These are phyloP conservation scores for Automeris io DNA, from an alignment of 2,888 invertebrate genomes.

Conservation along the genomic window DNA sequence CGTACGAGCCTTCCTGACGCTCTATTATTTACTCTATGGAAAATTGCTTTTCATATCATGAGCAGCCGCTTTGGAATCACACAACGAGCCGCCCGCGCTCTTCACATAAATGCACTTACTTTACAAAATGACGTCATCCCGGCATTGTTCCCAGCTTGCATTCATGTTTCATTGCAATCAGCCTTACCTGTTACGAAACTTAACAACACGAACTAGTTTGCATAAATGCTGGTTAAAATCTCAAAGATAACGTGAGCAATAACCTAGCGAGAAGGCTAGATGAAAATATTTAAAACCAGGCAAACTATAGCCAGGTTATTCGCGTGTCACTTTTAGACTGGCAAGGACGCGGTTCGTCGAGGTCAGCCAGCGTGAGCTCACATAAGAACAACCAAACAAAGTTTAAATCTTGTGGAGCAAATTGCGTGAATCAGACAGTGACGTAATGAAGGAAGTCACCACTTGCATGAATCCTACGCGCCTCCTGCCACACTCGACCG, in stretches of 20 bases:
- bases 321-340: constrained; percentile 28
- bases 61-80: constrained; percentile 51
- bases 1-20: constrained; percentile 37
- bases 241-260: neutral
- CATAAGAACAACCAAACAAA: constrained; percentile 40
- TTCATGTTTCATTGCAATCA: constrained; percentile 45
- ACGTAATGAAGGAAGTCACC: constrained; percentile 69
- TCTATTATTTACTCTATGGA: constrained; percentile 61
- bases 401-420: constrained; percentile 41
- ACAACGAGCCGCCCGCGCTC: constrained; percentile 53
- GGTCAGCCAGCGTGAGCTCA: constrained; percentile 37
- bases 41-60: constrained; percentile 71
- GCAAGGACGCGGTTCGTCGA: constrained; percentile 36
- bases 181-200: constrained; percentile 32
- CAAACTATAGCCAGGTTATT: constrained; percentile 14
- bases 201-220: constrained; percentile 32
- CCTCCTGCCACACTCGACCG: constrained; percentile 37
- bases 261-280: neutral
- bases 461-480: constrained; percentile 63
- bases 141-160: constrained; percentile 52
- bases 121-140: constrained; percentile 61
- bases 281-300: neutral
- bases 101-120: constrained; percentile 59
- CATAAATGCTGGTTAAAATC: neutral
- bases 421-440: constrained; percentile 62